phyloP scores from a whole-genome alignment of 2,888 invertebrate species.

The Acanthacorydalis orientalis region DNA sequence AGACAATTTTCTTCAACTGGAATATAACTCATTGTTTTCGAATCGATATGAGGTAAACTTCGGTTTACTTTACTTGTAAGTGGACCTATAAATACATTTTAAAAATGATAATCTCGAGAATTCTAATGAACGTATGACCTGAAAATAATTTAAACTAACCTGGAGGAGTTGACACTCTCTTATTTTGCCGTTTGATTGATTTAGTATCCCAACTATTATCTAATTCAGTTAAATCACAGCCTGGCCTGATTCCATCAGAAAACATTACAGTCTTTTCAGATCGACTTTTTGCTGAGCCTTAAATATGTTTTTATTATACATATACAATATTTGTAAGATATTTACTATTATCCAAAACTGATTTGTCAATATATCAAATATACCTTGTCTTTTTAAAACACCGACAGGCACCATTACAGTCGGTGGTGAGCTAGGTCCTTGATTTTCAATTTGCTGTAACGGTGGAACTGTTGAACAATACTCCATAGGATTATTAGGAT shows the following conservation, averaged over 20 bases:
- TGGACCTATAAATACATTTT: conserved; percentile 1
- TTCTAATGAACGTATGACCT: conserved; percentile 9
- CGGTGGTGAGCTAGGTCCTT: conserved; percentile 33
- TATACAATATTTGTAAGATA: not conserved
- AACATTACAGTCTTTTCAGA: conserved; percentile 69
- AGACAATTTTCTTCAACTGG: conserved; percentile 31
- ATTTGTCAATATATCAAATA: conserved; percentile 8
- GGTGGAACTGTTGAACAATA: conserved; percentile 74
- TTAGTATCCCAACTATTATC: conserved; percentile 43
- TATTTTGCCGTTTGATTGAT: conserved; percentile 17
- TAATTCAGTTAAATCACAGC: conserved; percentile 68
- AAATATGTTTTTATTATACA: conserved; percentile 12
- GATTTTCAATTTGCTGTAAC: conserved; percentile 47
- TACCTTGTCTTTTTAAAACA: conserved; percentile 56
- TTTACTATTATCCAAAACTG: not conserved
- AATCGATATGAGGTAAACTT: conserved; percentile 28
- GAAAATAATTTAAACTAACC: conserved; percentile 9
- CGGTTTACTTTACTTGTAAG: conserved; percentile 11
- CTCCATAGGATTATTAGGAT: conserved; percentile 76
- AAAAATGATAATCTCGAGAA: not conserved
- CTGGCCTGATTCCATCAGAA: conserved; percentile 76
- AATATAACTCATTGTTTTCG: conserved; percentile 36
- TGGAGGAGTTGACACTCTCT: conserved; percentile 20
- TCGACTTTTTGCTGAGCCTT: conserved; percentile 28
- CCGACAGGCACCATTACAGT: conserved; percentile 77